These are phyloP conservation scores for Nasonovia ribisnigri DNA, from an alignment of 2,888 invertebrate species.

Conservation along the genomic window DNA sequence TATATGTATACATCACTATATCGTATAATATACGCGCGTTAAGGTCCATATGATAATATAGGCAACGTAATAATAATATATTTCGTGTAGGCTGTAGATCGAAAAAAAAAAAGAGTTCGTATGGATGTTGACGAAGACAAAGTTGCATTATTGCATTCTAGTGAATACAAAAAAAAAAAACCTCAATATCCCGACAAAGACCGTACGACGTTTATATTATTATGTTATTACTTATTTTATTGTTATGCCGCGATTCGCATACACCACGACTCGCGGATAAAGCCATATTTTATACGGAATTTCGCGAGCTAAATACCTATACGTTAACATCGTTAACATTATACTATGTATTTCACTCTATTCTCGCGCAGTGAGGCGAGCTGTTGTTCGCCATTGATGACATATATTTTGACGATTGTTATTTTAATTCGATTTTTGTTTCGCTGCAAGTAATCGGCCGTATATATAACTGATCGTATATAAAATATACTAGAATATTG, in stretches of 20 bases:
- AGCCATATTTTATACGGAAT: background rate
- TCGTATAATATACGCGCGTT: background rate
- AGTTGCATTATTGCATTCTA: background rate
- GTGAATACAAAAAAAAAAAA: background rate
- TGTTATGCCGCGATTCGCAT: background rate
- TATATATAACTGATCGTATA: background rate
- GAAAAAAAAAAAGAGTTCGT: background rate
- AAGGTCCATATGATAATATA: background rate
- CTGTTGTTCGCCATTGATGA: background rate
- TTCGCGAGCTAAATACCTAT: background rate
- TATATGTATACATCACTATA: background rate
- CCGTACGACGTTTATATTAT: background rate
- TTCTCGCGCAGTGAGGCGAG: background rate
- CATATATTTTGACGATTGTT: background rate
- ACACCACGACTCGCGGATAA: background rate
- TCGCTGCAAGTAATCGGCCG: background rate
- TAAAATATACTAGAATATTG: background rate
- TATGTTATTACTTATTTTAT: background rate
- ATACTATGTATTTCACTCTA: background rate
- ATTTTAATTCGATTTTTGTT: background rate
- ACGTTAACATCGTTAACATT: background rate
- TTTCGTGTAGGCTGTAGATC: background rate
- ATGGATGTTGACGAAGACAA: background rate
- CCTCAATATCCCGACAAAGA: background rate
- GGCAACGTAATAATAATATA: background rate